Evolutionary conservation across 1,140 invertebrate species (phyloP).

Genomic region (Heliconius congener): DNA sequence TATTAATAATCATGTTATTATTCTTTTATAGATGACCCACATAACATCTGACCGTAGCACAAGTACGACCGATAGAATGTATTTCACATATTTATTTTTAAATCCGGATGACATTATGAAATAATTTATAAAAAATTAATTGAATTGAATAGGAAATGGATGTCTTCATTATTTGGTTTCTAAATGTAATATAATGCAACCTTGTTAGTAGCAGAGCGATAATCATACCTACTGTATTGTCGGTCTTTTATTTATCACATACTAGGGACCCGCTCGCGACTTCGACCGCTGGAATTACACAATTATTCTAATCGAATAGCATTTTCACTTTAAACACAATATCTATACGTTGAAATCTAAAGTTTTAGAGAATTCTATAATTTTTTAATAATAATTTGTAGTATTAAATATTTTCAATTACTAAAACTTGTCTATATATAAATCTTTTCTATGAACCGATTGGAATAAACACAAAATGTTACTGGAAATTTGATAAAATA

Average conservation of each 20-base stretch:
- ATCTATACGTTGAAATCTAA: too few species aligned
- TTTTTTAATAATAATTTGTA: too few species aligned
- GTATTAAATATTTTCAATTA: too few species aligned
- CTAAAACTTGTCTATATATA: too few species aligned
- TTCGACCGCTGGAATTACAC: too few species aligned
- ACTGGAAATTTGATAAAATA: too few species aligned
- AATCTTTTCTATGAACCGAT: too few species aligned
- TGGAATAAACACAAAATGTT: too few species aligned
- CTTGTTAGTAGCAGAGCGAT: background rate
- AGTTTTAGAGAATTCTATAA: too few species aligned
- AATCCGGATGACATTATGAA: background rate
- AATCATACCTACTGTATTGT: background rate
- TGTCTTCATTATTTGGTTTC: background rate
- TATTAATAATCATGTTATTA: background rate
- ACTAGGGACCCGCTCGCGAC: too few species aligned
- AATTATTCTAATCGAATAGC: too few species aligned
- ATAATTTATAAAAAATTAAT: background rate
- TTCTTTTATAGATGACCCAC: background rate
- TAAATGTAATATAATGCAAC: background rate
- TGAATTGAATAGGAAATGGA: background rate
- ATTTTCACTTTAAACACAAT: too few species aligned
- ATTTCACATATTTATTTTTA: background rate
- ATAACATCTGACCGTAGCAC: background rate
- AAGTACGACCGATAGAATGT: background rate
- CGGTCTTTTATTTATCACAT: background rate